Evolutionary conservation across 2,888 invertebrate genomes (phyloP), one percentile per base, ranked within the genome.

Genomic region (Polydesmus complanatus): DNA sequence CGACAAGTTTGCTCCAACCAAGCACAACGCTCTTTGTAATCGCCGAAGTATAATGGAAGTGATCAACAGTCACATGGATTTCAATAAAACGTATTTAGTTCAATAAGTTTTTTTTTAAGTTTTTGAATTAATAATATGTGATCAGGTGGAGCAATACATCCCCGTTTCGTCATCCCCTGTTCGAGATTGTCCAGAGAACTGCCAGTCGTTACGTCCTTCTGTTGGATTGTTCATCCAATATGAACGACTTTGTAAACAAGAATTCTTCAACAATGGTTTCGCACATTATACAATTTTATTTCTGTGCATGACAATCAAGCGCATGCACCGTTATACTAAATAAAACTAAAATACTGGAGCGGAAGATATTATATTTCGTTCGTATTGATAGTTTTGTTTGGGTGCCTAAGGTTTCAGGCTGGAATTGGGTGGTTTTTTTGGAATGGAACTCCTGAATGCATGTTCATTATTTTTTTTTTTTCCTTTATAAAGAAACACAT

Each of bases 31-130:
- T 47, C 64, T 72, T 52, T 73, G 73, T 62, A 66, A 66, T 14
- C 71, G 72, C 25, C 64, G 69, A 51, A 72, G 72, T 56, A 69
- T 69, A 8, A 70, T 70, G 72, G 69, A 69, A 51, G 69, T 73
- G 51, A 71, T 73, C 58, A 62, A 64, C 22, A 64, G 68, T 26
- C 68, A 70, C 25, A 63, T 65, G 2, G 73, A 73, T 64, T 73
- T 73, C 65, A n/a, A 51, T 18, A 58, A 65, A 22, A 37, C 50
- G 47, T 54, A 58, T 23, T 47, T 37, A 47, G 37, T 27, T 48
- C 18, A 14, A 48, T n/a, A n/a, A n/a, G n/a, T n/a, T n/a, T n/a
- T n/a, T n/a, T n/a, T n/a, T n/a, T n/a, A 47, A 47, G 19, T 51
- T 51, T 51, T 51, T 21, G 22, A 51, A 51, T 51, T 8, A 19